Evolutionary conservation across 2,113 vertebrate species (phyloP), one percentile per base, ranked within the genome.

Genomic region (Myodes glareolus): DNA sequence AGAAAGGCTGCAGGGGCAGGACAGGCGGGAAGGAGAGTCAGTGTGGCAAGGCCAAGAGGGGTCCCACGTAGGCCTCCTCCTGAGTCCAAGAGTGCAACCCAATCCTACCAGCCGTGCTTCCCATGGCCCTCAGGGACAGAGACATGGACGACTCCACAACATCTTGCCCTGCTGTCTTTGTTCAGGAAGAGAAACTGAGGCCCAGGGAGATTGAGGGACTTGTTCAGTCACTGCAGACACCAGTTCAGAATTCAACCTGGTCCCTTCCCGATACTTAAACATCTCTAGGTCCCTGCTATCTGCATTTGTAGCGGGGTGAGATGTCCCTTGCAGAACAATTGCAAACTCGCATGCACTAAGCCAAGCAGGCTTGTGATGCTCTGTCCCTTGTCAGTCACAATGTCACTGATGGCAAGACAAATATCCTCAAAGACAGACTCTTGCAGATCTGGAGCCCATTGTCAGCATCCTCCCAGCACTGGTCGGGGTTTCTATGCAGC

Each of bases 1-100:
- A 99, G 96, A 75, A 98, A 97, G 0, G 97, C 99, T 99, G 91
- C 6, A 3, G 80, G 67, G 81, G 63, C 1, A 23, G 76, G 23
- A 42, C 0, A 1, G 36, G 36, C 42, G n/a, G 82, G 36, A 36
- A 33, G 88, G 76, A 47, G 2, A 19, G 72, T 96, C 95, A 97
- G 81, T 65, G 21, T 0, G 0, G 58, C 11, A 8, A 45, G 14
- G 33, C 7, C 4, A 6, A 82, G 17, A 2, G 21, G 13, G 0
- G 3, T 23, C 42, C 16, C 9, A 0, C 6, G 45, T 23, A 45
- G 8, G 7, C 4, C 80, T 50, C 55, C 45, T 50, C n/a, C 65
- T 31, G 9, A 47, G 55, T 36, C 55, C n/a, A 61, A 52, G 65
- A 72, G 50, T 19, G 17, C 42, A 77, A 65, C 29, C 25, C 31